Evolutionary conservation across 2,888 invertebrate genomes (phyloP), one percentile per base, ranked within the genome.

Genomic region (Xestia xanthographa): DNA sequence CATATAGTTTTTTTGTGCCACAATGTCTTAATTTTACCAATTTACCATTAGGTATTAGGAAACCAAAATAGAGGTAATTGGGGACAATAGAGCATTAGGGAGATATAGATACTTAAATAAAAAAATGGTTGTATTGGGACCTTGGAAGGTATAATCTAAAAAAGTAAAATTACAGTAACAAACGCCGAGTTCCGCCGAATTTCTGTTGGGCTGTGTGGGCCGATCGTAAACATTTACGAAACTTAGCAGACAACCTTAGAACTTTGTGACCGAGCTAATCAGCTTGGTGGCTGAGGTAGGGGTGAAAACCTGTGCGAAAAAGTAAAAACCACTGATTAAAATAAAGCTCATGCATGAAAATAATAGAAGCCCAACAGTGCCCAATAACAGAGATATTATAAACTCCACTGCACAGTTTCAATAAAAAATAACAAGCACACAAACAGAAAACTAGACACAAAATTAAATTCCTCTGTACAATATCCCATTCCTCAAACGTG

Each of bases 391-490:
- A 29, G 29, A 45, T 41, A 63, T 63, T 38, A 63, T 12, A 77
- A 56, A 77, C 41, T 53, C 29, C 38, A 34, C 48, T 22, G 4
- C 14, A 6, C 0, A 34, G 4, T 0, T 65, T 26, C 17, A 77
- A 65, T 63, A 58, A 50, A 79, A 78, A 38, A 45, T 5, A 72
- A 38, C 67, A 58, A 48, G 22, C 48, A 17, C 5, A 45, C 14
- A 56, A 62, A 43, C 53, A 11, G 20, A 58, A 67, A 63, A 29
- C 62, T 65, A 65, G 50, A 63, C 29, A 80, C 70, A n/a, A 68
- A 41, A 80, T 75, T 75, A 63, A 67, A 80, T 75, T 71, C 43
- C 62, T 38, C 3, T 38, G 8, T 20, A 26, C 34, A 41, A 45
- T 60, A 20, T 63, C 34, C 58, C 45, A 48, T 58, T 1, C 56